phyloP scores from a whole-genome alignment of 2,888 invertebrate genomes.

The Choristoneura rosaceana region DNA sequence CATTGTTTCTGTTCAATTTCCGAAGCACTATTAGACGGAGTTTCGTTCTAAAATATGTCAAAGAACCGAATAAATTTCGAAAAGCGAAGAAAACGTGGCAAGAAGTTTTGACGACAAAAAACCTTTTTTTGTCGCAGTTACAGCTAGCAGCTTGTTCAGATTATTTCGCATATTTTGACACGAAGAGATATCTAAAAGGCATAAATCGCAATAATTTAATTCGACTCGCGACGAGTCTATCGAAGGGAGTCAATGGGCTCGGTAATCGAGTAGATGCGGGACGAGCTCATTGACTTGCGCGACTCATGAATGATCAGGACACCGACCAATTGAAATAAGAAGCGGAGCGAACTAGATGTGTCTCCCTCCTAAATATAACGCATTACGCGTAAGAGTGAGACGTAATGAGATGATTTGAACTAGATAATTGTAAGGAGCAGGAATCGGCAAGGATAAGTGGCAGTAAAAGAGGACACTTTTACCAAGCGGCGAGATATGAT shows the following conservation, averaged over 20 bases:
- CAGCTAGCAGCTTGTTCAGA: not conserved
- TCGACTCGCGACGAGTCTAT: slow-evolving; percentile 10
- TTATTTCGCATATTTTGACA: slow-evolving; percentile 8
- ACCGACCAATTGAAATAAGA: slow-evolving; percentile 9
- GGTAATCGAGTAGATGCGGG: slow-evolving; percentile 44
- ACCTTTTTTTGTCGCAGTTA: slow-evolving; percentile 45
- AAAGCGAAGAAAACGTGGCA: not conserved
- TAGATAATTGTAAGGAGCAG: not conserved
- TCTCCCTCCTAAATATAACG: not conserved
- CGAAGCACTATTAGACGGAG: not conserved
- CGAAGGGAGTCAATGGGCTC: slow-evolving; percentile 36
- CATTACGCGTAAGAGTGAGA: not conserved
- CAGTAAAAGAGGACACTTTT: not conserved
- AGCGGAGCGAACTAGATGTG: not conserved
- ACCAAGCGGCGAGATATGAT: not conserved
- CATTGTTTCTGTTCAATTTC: not conserved
- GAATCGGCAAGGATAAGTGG: not conserved
- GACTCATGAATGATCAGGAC: slow-evolving; percentile 34
- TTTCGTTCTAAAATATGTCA: not conserved
- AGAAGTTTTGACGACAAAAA: not conserved
- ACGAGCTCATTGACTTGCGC: slow-evolving; percentile 49
- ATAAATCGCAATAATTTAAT: slow-evolving; percentile 24
- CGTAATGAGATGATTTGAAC: not conserved
- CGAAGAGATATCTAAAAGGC: not conserved
- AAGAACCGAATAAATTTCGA: not conserved